phyloP scores from a whole-genome alignment of 2,797 vertebrate genomes.

The Argya squamiceps region DNA sequence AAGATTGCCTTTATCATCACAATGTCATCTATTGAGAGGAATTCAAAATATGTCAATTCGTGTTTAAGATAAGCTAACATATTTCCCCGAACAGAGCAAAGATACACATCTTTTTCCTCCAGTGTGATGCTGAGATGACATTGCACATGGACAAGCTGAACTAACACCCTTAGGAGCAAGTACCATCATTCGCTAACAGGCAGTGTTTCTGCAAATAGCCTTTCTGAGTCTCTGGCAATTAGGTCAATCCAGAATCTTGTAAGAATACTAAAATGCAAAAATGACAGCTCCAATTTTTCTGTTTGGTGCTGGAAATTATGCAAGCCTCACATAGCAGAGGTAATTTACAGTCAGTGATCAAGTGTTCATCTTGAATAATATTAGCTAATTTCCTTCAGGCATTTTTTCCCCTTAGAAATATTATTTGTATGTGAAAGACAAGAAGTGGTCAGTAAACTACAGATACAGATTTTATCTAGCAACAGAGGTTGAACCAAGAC shows the following conservation, averaged over 20 bases:
- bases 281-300: not conserved
- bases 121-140: not conserved
- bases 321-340: constrained; percentile 41
- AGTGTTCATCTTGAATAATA: constrained; percentile 32
- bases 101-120: not conserved
- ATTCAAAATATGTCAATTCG: constrained; percentile 26
- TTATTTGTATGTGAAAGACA: constrained; percentile 39
- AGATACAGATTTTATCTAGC: constrained; percentile 54
- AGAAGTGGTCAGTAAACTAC: constrained; percentile 45
- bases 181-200: not conserved
- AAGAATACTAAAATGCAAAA: constrained; percentile 3
- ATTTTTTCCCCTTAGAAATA: constrained; percentile 49
- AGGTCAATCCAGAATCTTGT: not conserved
- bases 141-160: not conserved
- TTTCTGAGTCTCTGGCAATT: not conserved
- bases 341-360: constrained; percentile 33
- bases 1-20: not conserved
- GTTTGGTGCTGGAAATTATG: constrained; percentile 33
- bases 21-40: constrained; percentile 8
- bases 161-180: not conserved
- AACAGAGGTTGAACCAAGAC: constrained; percentile 18
- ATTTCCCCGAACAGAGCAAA: constrained; percentile 34
- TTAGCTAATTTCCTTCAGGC: constrained; percentile 46
- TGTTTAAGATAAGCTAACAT: constrained; percentile 27
- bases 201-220: not conserved